phyloP scores from a whole-genome alignment of 2,888 invertebrate species.

The Macaria notata region DNA sequence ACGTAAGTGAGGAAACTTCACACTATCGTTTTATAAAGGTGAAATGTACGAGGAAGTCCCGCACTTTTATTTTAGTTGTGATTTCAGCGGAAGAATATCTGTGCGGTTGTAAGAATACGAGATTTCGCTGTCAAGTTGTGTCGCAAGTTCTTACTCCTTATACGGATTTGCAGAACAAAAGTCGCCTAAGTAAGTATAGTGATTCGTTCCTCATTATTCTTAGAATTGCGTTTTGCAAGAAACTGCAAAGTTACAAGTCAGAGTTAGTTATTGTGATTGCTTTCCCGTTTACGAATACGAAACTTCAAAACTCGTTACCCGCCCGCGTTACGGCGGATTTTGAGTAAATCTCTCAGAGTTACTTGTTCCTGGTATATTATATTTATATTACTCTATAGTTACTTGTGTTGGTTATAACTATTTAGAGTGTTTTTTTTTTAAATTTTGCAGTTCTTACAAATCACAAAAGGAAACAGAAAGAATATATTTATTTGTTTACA shows the following conservation, averaged over 20 bases:
- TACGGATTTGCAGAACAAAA: not conserved
- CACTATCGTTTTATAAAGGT: conserved; percentile 51
- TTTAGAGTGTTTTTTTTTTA: too few relatives aligned
- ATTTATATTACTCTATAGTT: too few relatives aligned
- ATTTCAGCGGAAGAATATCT: conserved; percentile 17
- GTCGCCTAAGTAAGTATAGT: not conserved
- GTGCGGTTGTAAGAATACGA: not conserved
- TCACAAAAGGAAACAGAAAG: too few relatives aligned
- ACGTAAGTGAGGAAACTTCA: conserved; percentile 50
- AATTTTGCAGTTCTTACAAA: too few relatives aligned
- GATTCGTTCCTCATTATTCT: too few relatives aligned
- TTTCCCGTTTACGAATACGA: not conserved
- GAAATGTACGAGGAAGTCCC: conserved; percentile 25
- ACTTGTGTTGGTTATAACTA: too few relatives aligned
- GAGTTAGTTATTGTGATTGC: conserved; percentile 1
- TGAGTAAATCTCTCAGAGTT: too few relatives aligned
- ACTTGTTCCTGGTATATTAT: too few relatives aligned
- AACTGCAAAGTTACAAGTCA: not conserved
- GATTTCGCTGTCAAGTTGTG: not conserved
- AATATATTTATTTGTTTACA: too few relatives aligned
- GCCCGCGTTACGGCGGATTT: too few relatives aligned
- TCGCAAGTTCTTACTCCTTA: not conserved
- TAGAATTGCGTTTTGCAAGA: too few relatives aligned
- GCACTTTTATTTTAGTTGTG: conserved; percentile 25
- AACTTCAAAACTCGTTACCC: too few relatives aligned